phyloP scores from a whole-genome alignment of 2,888 invertebrate genomes.

The Parapristionchus giblindavisi region DNA sequence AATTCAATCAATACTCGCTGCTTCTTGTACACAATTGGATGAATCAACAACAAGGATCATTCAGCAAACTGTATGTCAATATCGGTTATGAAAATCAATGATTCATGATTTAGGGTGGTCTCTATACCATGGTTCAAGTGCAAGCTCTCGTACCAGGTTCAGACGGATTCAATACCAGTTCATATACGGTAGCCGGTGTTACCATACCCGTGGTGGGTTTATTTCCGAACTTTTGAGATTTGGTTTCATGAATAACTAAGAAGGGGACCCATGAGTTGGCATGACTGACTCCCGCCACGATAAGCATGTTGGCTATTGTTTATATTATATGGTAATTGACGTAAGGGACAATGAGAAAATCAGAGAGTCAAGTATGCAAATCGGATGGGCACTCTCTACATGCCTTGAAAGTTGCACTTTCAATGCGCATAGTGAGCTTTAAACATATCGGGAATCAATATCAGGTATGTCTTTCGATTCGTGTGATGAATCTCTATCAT shows the following conservation, averaged over 20 bases:
- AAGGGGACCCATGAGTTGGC: too few relatives aligned
- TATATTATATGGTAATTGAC: too few relatives aligned
- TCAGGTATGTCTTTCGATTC: too few relatives aligned
- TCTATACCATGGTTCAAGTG: conserved; percentile 27
- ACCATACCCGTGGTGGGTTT: conserved; percentile 5
- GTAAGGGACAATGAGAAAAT: too few relatives aligned
- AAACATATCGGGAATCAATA: too few relatives aligned
- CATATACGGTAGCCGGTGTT: conserved; percentile 25
- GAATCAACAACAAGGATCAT: conserved; percentile 21
- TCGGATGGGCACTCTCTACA: too few relatives aligned
- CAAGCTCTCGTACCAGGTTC: conserved; percentile 25
- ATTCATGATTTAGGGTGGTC: conserved; percentile 5
- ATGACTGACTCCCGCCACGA: too few relatives aligned
- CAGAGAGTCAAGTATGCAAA: too few relatives aligned
- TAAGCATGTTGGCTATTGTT: too few relatives aligned
- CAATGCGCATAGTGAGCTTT: too few relatives aligned
- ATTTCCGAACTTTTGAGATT: background rate
- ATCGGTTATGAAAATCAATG: background rate
- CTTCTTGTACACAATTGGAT: background rate
- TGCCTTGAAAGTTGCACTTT: too few relatives aligned
- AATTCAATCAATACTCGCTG: background rate
- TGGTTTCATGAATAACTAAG: background rate
- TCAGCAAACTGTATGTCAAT: background rate
- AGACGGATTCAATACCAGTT: background rate
- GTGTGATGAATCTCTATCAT: too few relatives aligned